Evolutionary conservation across 1,140 invertebrate species (phyloP).

Genomic region (Parapsyche elsis): DNA sequence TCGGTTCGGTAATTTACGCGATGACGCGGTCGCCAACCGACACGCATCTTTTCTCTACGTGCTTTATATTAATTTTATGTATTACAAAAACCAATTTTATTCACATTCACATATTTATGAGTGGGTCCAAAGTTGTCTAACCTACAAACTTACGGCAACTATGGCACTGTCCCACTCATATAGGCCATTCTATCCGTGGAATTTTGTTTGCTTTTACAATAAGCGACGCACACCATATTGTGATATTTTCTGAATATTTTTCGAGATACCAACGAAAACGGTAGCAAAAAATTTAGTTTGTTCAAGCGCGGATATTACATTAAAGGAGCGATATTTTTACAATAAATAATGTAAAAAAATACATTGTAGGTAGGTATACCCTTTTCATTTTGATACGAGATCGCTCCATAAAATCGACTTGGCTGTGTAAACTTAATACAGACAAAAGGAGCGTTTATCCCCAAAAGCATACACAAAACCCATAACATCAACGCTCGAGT

Average conservation of each 20-base stretch:
- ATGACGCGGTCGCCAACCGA: not conserved
- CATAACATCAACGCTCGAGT: not conserved
- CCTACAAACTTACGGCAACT: too few species aligned
- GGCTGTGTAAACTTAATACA: conserved; percentile 18
- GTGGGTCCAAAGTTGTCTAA: too few species aligned
- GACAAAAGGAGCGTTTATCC: conserved; percentile 6
- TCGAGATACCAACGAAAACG: not conserved
- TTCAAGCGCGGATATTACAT: not conserved
- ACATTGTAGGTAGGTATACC: too few species aligned
- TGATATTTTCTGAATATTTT: too few species aligned
- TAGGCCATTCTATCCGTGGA: too few species aligned
- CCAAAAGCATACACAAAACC: not conserved
- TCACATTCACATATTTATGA: too few species aligned
- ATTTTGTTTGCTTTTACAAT: too few species aligned
- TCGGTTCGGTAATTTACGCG: not conserved
- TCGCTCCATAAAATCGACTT: conserved; percentile 17
- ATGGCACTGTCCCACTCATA: too few species aligned
- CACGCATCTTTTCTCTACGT: not conserved
- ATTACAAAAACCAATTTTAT: too few species aligned
- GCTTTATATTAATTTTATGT: not conserved
- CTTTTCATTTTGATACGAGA: conserved; percentile 1
- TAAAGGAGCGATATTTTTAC: conserved; percentile 17
- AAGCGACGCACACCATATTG: too few species aligned
- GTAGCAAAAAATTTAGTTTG: conserved; percentile 24
- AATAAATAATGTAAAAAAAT: too few species aligned